A percentile compares a stretch with the other conserved stretches of the same genome.
Evolutionary conservation across 2,888 invertebrate genomes (phyloP).

Genomic region (Sinelater perroti): DNA sequence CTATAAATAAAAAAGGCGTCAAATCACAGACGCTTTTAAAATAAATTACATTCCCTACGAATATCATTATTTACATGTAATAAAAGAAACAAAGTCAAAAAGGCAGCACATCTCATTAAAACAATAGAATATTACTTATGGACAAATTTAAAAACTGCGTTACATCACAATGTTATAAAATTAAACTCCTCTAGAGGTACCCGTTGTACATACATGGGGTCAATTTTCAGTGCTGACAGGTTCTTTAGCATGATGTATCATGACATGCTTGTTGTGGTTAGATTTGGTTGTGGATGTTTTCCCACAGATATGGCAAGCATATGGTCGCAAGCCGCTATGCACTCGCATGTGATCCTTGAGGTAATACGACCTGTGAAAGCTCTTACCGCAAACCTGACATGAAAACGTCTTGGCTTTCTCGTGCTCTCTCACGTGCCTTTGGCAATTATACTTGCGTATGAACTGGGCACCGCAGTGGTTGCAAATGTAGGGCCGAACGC

Average conservation of each 20-base stretch:
- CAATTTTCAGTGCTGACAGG: slow-evolving; percentile 85
- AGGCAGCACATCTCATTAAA: too few species aligned
- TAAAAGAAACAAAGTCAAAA: too few species aligned
- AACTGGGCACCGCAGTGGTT: slow-evolving; percentile 91
- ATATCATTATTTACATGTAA: too few species aligned
- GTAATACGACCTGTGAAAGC: slow-evolving; percentile 88
- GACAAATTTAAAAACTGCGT: too few species aligned
- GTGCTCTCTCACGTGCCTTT: slow-evolving; percentile 85
- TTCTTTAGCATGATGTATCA: slow-evolving; percentile 89
- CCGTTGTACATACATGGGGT: too few species aligned
- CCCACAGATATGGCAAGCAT: slow-evolving; percentile 87
- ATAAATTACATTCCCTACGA: too few species aligned
- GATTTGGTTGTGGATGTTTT: slow-evolving; percentile 90
- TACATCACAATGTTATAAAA: too few species aligned
- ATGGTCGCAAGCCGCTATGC: slow-evolving; percentile 83
- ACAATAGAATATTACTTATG: too few species aligned
- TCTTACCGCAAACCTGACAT: slow-evolving; percentile 77
- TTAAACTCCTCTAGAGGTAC: too few species aligned
- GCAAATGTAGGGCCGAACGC: slow-evolving; percentile 85
- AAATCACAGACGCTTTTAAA: too few species aligned
- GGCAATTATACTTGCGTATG: slow-evolving; percentile 87
- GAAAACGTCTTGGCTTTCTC: slow-evolving; percentile 67
- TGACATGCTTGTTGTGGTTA: slow-evolving; percentile 89
- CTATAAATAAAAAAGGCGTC: too few species aligned
- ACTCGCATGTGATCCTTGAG: slow-evolving; percentile 87